These are phyloP conservation scores for Pasiphila rectangulata DNA, from an alignment of 2,888 invertebrate species.

Conservation along the genomic window DNA sequence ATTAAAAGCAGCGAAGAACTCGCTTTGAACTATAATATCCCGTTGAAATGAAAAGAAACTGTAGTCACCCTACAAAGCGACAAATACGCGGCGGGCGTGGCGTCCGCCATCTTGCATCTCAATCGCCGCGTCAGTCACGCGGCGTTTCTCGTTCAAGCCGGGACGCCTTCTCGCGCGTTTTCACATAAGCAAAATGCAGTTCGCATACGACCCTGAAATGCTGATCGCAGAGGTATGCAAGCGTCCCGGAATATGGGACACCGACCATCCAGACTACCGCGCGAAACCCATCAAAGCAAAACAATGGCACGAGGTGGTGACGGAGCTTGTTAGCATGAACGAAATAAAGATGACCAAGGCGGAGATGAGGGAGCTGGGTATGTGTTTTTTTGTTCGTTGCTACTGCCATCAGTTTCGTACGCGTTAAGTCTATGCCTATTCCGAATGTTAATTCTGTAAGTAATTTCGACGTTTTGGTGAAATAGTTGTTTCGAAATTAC, in stretches of 20 bases:
- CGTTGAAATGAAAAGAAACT: neutral
- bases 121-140: conserved; percentile 73
- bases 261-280: conserved; percentile 58
- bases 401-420: no score
- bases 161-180: conserved; percentile 35
- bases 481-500: no score
- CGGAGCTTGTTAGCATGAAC: conserved; percentile 53
- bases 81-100: conserved; percentile 12
- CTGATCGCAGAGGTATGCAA: conserved; percentile 67
- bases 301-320: conserved; percentile 66
- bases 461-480: no score
- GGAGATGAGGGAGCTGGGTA: conserved; percentile 71
- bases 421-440: no score
- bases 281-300: conserved; percentile 52
- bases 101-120: conserved; percentile 62
- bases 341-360: conserved; percentile 62
- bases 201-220: conserved; percentile 71
- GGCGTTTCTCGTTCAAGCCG: conserved; percentile 57
- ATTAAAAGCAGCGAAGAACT: no score
- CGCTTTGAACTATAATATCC: no score
- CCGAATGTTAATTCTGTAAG: neutral
- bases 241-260: conserved; percentile 71
- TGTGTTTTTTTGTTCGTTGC: conserved; percentile 22
- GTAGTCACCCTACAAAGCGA: conserved; percentile 42
- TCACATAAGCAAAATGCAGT: conserved; percentile 48